Evolutionary conservation across 2,797 vertebrate genomes (phyloP).

Genomic region (Paramormyrops hopkinsi): DNA sequence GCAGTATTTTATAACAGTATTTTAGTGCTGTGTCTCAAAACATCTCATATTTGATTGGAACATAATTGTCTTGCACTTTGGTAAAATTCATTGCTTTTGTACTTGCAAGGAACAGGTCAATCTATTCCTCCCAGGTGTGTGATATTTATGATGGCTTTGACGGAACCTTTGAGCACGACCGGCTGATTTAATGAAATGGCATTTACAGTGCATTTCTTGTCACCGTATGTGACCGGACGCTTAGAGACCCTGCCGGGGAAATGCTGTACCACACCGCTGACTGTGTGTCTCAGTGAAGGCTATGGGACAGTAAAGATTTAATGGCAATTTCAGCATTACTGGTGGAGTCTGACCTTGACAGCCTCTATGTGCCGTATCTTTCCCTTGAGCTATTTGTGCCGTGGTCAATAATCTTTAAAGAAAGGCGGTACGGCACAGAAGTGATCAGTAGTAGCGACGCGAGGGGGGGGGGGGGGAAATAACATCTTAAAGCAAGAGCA

Average conservation of each 20-base stretch:
- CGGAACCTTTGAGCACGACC: neutral
- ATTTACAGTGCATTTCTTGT: slow-evolving; percentile 9
- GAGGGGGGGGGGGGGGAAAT: neutral
- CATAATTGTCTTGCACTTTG: neutral
- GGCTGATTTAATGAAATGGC: slow-evolving; percentile 10
- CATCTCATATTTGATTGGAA: slow-evolving; percentile 6
- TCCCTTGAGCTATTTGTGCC: neutral
- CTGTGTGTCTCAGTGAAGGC: neutral
- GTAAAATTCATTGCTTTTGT: slow-evolving; percentile 12
- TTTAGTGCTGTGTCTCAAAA: neutral
- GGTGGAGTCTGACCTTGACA: neutral
- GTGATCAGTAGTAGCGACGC: neutral
- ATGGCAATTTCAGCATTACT: neutral
- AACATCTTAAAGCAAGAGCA: neutral
- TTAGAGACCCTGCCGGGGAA: neutral
- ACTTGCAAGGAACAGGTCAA: neutral
- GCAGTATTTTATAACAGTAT: neutral
- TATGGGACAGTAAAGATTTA: neutral
- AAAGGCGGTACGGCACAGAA: neutral
- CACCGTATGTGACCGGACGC: neutral
- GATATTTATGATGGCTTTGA: neutral
- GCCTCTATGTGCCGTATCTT: neutral
- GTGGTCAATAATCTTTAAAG: neutral
- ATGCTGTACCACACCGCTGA: neutral
- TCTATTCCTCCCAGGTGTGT: neutral